Evolutionary conservation across 1,140 invertebrate genomes (phyloP).

Genomic region (roundworm (Caenorhabditis elegans)): WBcel235 BX284606.5:7218501-7219000

Average conservation of each 20-base stretch:
- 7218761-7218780: neutral
- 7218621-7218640: neutral
- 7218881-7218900: too few species aligned
- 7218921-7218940: neutral
- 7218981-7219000: too few species aligned
- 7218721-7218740: too few species aligned
- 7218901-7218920: neutral
- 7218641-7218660: neutral
- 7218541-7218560: constrained; percentile 45
- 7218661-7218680: neutral
- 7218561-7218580: constrained; percentile 45
- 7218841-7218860: too few species aligned
- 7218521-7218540: constrained; percentile 41
- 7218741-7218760: too few species aligned
- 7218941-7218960: neutral
- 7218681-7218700: too few species aligned
- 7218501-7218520: constrained; percentile 18
- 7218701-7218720: too few species aligned
- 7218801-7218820: neutral
- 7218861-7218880: too few species aligned
- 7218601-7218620: constrained; percentile 36
- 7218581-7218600: constrained; percentile 50
- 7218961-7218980: too few species aligned
- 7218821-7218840: too few species aligned
- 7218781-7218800: neutral